These are phyloP conservation scores for Lucilia sericata DNA, from an alignment of 1,140 invertebrate species.

Conservation along the genomic window DNA sequence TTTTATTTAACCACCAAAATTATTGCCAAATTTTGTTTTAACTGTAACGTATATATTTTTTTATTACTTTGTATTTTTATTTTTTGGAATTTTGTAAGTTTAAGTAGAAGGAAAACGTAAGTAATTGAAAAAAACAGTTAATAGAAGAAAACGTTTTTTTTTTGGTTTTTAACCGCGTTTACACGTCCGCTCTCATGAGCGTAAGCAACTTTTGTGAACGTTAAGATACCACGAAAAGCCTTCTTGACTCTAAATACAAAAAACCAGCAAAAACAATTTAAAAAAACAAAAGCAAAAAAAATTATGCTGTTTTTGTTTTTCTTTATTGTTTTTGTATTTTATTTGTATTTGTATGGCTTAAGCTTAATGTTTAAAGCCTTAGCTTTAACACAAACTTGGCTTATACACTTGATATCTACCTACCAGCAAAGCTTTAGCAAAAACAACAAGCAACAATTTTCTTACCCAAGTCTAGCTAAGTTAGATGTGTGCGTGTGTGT, in stretches of 20 bases:
- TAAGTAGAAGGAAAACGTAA: neutral
- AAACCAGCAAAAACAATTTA: neutral
- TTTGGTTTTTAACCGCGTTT: constrained; percentile 54
- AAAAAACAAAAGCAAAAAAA: constrained; percentile 12
- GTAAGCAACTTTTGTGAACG: constrained; percentile 58
- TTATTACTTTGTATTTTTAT: neutral
- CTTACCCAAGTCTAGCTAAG: neutral
- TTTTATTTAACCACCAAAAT: neutral
- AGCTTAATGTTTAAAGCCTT: neutral
- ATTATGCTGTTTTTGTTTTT: neutral
- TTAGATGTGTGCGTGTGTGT: neutral
- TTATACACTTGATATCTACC: no score
- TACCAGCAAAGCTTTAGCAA: no score
- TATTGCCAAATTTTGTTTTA: neutral
- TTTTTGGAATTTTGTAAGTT: neutral
- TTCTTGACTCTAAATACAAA: constrained; percentile 34
- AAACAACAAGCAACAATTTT: neutral
- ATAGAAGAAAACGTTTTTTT: constrained; percentile 36
- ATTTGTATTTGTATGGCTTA: neutral
- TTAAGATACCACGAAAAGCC: constrained; percentile 35
- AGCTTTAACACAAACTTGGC: neutral
- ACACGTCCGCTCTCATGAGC: constrained; percentile 67
- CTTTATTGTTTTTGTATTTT: neutral
- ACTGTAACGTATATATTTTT: neutral
- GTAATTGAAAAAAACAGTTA: constrained; percentile 18